Evolutionary conservation across 1,140 invertebrate genomes (phyloP).

Genomic region (Cherax destructor): DNA sequence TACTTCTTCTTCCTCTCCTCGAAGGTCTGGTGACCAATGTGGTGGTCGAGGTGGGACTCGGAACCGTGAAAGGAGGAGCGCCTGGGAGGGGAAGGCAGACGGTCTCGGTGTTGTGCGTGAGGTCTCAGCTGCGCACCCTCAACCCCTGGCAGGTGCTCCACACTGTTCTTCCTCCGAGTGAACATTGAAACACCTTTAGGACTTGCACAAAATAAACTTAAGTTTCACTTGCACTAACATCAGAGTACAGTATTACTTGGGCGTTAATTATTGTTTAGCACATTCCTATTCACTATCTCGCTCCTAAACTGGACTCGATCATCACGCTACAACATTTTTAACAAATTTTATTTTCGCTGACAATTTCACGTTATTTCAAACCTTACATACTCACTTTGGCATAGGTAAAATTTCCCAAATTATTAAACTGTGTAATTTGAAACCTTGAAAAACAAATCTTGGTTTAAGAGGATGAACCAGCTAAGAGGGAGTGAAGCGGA

Average conservation of each 20-base stretch:
- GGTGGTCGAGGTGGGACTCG: conserved; percentile 17
- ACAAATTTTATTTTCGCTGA: neutral
- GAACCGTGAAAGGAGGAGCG: conserved; percentile 63
- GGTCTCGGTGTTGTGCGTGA: neutral
- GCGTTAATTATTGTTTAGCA: neutral
- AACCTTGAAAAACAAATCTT: neutral
- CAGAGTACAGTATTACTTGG: neutral
- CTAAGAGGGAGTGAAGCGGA: neutral
- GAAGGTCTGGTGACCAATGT: neutral
- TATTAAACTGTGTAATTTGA: neutral
- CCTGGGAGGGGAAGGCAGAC: conserved; percentile 33
- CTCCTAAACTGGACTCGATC: neutral
- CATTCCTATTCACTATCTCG: neutral
- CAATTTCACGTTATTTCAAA: neutral
- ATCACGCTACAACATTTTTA: neutral
- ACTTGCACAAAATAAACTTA: neutral
- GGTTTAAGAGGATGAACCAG: neutral
- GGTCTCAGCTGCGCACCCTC: conserved; percentile 5
- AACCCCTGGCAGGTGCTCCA: conserved; percentile 34
- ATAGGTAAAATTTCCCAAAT: neutral
- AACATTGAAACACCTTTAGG: conserved; percentile 9
- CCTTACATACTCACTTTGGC: neutral
- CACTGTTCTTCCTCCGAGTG: conserved; percentile 36
- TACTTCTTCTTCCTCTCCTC: conserved; percentile 63
- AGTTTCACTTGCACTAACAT: neutral